Base-by-base conservation (phyloP, 2,113 vertebrate genomes). In the Bothrops jararaca region DNA sequence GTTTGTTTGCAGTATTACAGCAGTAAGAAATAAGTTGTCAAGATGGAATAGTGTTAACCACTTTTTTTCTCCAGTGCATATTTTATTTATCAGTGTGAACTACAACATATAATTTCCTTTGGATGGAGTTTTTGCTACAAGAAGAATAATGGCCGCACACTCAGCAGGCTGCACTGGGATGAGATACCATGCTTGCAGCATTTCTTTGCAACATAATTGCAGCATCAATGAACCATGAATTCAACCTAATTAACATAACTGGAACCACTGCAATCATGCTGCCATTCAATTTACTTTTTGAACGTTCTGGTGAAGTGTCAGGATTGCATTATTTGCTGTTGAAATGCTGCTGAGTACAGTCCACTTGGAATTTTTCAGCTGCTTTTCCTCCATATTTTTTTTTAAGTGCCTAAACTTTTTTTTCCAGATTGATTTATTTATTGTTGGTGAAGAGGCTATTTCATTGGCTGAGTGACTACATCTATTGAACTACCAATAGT, bases 151-250 rank as follows among this genome's bases (percentile, higher is more conserved):
- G 95, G 96, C 93, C 89, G 93, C 95, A 24, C 7, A 92, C 94
- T 97, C 96, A 95, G 96, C 96, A 94, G 96, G 96, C 96, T 97
- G 96, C 95, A 94, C 92, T 91, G 94, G 95, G 95, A 90, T 92
- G 95, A 91, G 96, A 94, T 95, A 54, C 92, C 94, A 93, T 87
- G 94, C 96, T 96, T 96, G 96, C 95, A 97, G 96, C 96, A 93
- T 96, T 96, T 95, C 96, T 96, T 95, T 95, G 97, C 96, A 96
- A 96, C 95, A 34, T 96, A 97, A 97, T 97, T 96, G 96, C 96
- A 96, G 96, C 96, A 95, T 94, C 97, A 96, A 96, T 97, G 97
- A 97, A 97, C 95, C 97, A 96, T 97, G 97, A 97, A 97, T 96
- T 94, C 96, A 96, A 95, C 92, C 97, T 97, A 96, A 97, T 97